phyloP scores from a whole-genome alignment of 1,140 invertebrate species.

The Sycophila sp. region DNA sequence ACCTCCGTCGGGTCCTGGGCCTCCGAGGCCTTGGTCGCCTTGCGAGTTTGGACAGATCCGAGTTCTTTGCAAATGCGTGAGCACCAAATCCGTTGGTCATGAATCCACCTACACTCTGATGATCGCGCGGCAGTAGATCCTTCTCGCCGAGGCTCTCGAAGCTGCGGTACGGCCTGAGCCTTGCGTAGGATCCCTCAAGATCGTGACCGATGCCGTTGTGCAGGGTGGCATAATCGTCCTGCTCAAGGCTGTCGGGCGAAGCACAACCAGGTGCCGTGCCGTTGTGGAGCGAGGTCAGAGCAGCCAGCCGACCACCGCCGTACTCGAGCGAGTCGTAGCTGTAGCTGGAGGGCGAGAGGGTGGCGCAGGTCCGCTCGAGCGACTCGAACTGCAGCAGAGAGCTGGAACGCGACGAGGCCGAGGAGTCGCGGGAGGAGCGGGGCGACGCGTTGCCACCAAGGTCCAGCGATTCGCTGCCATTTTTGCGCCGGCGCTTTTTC shows the following conservation, averaged over 20 bases:
- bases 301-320: not conserved
- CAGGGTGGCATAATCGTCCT: conserved; percentile 50
- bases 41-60: conserved; percentile 8
- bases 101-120: not conserved
- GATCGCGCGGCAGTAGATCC: not conserved
- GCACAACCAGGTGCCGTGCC: conserved; percentile 54
- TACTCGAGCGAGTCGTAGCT: conserved; percentile 70
- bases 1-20: too few species aligned
- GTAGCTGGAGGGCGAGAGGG: conserved; percentile 67
- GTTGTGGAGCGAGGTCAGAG: not conserved
- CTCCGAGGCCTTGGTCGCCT: not conserved
- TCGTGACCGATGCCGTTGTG: not conserved
- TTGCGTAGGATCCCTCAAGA: conserved; percentile 43
- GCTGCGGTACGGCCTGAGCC: conserved; percentile 61
- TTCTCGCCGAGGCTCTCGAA: conserved; percentile 53
- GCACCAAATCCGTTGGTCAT: conserved; percentile 9
- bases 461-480: conserved; percentile 46
- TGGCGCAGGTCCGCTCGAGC: conserved; percentile 75
- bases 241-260: conserved; percentile 69
- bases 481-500: conserved; percentile 77
- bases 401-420: conserved; percentile 72
- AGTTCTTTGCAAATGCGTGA: conserved; percentile 24
- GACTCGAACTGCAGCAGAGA: conserved; percentile 85
- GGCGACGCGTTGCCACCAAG: conserved; percentile 47
- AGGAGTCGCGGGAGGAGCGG: conserved; percentile 39